Evolutionary conservation across 2,888 invertebrate species (phyloP).

Genomic region (Sminthurides aquaticus): DNA sequence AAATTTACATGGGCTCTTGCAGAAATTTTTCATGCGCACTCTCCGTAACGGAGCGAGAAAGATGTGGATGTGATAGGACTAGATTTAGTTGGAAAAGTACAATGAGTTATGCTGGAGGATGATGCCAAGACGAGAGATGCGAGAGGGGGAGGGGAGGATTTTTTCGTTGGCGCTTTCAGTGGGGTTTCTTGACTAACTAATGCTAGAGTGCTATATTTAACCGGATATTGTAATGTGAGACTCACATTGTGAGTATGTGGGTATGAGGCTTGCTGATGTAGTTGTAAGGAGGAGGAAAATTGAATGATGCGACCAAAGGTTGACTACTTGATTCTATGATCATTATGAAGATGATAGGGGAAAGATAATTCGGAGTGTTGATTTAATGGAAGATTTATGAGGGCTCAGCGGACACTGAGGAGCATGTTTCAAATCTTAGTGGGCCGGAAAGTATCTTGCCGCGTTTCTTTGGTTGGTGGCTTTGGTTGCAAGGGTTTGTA

Average conservation of each 20-base stretch:
- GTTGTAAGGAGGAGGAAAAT: too few relatives aligned
- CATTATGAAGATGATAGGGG: background rate
- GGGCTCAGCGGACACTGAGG: too few relatives aligned
- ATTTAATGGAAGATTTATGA: background rate
- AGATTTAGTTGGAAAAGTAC: background rate
- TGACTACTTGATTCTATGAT: too few relatives aligned
- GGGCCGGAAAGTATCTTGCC: too few relatives aligned
- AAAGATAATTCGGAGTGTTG: background rate
- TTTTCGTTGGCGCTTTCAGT: background rate
- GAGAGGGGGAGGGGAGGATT: too few relatives aligned
- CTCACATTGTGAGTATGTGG: background rate
- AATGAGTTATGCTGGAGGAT: background rate
- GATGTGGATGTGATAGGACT: background rate
- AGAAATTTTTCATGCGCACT: background rate
- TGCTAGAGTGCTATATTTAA: background rate
- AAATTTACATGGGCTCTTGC: background rate
- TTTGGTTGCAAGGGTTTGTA: too few relatives aligned
- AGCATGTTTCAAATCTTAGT: too few relatives aligned
- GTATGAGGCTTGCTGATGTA: too few relatives aligned
- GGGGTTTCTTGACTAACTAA: background rate
- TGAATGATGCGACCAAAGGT: background rate
- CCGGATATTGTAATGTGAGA: background rate
- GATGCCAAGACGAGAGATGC: background rate
- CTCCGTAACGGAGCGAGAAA: background rate
- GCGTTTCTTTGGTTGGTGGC: too few relatives aligned